Base-by-base conservation (phyloP, 1,140 invertebrate genomes). In the Sitodiplosis mosellana region DNA sequence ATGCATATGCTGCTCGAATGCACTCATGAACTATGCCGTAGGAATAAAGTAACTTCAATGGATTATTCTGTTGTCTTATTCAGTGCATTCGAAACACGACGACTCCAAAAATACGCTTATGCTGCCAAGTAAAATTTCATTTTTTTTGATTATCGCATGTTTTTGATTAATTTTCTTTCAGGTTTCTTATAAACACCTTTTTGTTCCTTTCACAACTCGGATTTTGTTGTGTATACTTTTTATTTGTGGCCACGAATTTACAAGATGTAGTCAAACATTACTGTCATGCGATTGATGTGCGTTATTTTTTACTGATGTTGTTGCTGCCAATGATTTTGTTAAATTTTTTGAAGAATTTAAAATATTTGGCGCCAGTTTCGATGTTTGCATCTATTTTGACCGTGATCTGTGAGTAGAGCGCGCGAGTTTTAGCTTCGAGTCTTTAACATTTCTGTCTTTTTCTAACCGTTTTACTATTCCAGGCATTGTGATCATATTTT, bases 141-240 rank as follows among this genome's bases (percentile, higher is more conserved):
- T n/a, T n/a, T n/a, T n/a, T n/a, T n/a, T n/a, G n/a, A n/a, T n/a
- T n/a, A n/a, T n/a, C n/a, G n/a, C n/a, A n/a, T n/a, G n/a, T n/a
- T n/a, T n/a, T n/a, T n/a, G n/a, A n/a, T n/a, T n/a, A n/a, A n/a
- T 55, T 63, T 21, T 54, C 63, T 10, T 78, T 80, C 73, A 72
- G 72, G 55, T 68, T 70, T 21, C 58, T 82, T 50, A 77, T 86
- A 48, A 83, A 87, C 63, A 48, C 76, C 8, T 87, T 89, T 65
- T 73, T 95, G 33, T 85, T 87, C 58, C 67, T 92, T 45, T 92
- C 88, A 21, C 91, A 95, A 69, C 68, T 94, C 51, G 90, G 91
- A 53, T 94, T 95, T 68, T 95, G 90, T 65, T 91, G 87, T 68
- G 84, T 94, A 18, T 95, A 95, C 67, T 83, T 91, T 57, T 81